phyloP scores from a whole-genome alignment of 2,888 invertebrate species.

The Antitype chi region DNA sequence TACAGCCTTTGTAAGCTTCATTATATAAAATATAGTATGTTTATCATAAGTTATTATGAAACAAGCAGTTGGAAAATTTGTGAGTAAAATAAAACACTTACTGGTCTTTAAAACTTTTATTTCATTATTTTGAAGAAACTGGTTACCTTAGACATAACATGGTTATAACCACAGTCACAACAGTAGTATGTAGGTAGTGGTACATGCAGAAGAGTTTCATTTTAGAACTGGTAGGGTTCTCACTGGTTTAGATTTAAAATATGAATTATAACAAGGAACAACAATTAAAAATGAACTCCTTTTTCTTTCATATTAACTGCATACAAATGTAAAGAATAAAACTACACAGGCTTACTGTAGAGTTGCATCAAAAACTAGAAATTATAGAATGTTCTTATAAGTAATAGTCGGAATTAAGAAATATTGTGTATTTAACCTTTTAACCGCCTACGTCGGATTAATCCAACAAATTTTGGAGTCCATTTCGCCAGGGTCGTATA shows the following conservation, averaged over 20 bases:
- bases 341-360: slow-evolving; percentile 15
- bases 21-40: neutral
- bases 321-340: slow-evolving; percentile 15
- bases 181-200: slow-evolving; percentile 12
- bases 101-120: slow-evolving; percentile 47
- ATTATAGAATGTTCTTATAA: slow-evolving; percentile 57
- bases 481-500: too few species aligned
- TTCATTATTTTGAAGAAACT: slow-evolving; percentile 38
- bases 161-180: slow-evolving; percentile 3
- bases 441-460: too few species aligned
- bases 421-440: slow-evolving; percentile 53
- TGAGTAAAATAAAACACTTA: slow-evolving; percentile 42
- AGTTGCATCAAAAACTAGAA: slow-evolving; percentile 33
- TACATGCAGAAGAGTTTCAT: slow-evolving; percentile 17
- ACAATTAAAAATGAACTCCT: neutral
- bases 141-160: slow-evolving; percentile 22
- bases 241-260: neutral
- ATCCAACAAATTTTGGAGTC: too few species aligned
- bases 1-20: neutral
- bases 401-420: slow-evolving; percentile 69
- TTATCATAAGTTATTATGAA: neutral
- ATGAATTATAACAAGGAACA: neutral
- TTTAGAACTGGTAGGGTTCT: neutral
- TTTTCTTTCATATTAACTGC: slow-evolving; percentile 7
- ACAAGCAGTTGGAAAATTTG: neutral